Evolutionary conservation across 2,888 invertebrate genomes (phyloP).

Genomic region (Chromoteleia sp.): DNA sequence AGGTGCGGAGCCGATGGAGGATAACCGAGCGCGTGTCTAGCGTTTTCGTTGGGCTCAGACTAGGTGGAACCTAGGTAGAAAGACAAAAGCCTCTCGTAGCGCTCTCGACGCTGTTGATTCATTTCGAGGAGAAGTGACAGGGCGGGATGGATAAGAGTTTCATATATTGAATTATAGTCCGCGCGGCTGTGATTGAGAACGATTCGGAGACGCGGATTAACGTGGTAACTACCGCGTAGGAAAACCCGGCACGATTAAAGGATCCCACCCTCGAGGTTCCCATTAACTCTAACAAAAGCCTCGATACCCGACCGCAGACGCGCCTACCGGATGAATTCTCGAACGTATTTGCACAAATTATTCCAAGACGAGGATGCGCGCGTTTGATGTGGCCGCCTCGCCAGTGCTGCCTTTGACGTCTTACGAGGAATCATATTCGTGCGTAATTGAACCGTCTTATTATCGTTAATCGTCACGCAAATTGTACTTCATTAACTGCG

Average conservation of each 20-base stretch:
- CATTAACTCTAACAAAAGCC: slow-evolving; percentile 68
- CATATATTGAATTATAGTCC: slow-evolving; percentile 80
- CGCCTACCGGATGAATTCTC: slow-evolving; percentile 28
- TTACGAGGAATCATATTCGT: slow-evolving; percentile 33
- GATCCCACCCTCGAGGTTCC: slow-evolving; percentile 44
- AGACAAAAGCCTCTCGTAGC: slow-evolving; percentile 75
- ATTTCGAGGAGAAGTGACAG: slow-evolving; percentile 26
- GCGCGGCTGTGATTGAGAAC: slow-evolving; percentile 76
- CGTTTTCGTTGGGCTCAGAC: slow-evolving; percentile 70
- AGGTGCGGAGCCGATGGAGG: slow-evolving; percentile 76
- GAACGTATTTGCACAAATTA: slow-evolving; percentile 52
- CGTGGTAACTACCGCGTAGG: slow-evolving; percentile 76
- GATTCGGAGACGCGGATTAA: slow-evolving; percentile 76
- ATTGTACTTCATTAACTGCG: slow-evolving; percentile 38
- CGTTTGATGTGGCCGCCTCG: slow-evolving; percentile 49
- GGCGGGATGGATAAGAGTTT: slow-evolving; percentile 72
- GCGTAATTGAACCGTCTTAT: slow-evolving; percentile 33
- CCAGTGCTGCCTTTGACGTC: slow-evolving; percentile 42
- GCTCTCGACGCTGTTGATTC: slow-evolving; percentile 48
- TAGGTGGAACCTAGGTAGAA: slow-evolving; percentile 74
- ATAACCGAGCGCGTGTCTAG: slow-evolving; percentile 71
- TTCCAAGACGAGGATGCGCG: slow-evolving; percentile 31
- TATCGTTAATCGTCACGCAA: slow-evolving; percentile 30
- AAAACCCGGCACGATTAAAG: slow-evolving; percentile 68
- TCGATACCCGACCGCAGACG: slow-evolving; percentile 47